A percentile compares a stretch with the other conserved stretches of the same genome.
Conservation (phyloP, 2,888 invertebrate species). For the Calliopum simillimum region DNA sequence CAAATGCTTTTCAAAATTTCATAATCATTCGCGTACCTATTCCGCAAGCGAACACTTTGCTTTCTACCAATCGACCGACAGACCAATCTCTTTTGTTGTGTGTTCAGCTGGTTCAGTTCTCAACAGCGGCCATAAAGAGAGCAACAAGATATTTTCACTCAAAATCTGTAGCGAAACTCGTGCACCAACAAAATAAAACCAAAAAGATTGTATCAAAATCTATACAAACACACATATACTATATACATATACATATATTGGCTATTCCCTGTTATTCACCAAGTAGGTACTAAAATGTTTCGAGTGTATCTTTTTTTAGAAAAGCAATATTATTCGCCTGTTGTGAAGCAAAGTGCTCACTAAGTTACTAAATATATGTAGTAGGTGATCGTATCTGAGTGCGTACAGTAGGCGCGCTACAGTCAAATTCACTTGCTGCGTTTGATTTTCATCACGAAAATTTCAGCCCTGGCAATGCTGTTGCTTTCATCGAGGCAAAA, state of each 20-base stretch:
- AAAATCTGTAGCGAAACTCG: not conserved
- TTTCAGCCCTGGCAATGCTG: slow-evolving; percentile 3
- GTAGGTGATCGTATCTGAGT: slow-evolving; percentile 2
- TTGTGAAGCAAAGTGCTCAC: slow-evolving; percentile 1
- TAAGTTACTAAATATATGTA: slow-evolving; percentile 3
- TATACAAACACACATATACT: slow-evolving; percentile 10
- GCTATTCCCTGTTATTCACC: not conserved
- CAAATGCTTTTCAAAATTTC: too few species aligned
- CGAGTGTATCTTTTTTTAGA: slow-evolving; percentile 21
- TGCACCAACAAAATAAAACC: not conserved
- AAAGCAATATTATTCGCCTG: not conserved
- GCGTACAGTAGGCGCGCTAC: not conserved
- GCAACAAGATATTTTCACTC: not conserved
- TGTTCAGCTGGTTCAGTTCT: not conserved
- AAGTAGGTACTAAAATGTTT: not conserved
- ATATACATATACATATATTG: not conserved
- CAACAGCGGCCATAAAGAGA: not conserved
- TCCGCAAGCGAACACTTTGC: slow-evolving; percentile 1
- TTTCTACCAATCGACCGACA: slow-evolving; percentile 8
- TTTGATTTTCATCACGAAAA: not conserved
- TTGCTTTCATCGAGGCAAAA: not conserved
- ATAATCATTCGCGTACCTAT: not conserved
- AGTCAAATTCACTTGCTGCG: slow-evolving; percentile 14
- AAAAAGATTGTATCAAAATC: not conserved
- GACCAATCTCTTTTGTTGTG: slow-evolving; percentile 18